Base-by-base conservation (phyloP, 2,888 invertebrate genomes). In the Drosophila basisetae region DNA sequence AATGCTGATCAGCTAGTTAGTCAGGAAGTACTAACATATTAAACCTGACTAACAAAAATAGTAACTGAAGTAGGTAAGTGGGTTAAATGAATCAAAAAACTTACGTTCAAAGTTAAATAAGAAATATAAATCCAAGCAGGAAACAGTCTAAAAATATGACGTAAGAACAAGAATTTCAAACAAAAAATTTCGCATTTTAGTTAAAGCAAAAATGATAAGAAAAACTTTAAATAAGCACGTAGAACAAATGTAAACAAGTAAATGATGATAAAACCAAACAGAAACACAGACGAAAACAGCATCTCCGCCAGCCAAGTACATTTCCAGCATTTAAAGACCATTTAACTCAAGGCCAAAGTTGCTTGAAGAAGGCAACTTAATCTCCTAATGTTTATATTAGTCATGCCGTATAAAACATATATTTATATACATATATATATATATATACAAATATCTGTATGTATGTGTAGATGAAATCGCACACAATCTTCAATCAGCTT, bases 401-500 rank as follows among this genome's bases (percentile, higher is more conserved):
- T 47, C 66, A 67, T 37, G 41, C 47, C 53, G 31, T 66, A 37
- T 50, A 55, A 78, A 75, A 73, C 67, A 76, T 16, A 6, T 16
- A 13, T 3, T 1, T 4, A 47, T 1, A 43, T 16, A 25, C 4
- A 25, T 3, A 47, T 25, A 7, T 2, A 47, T 4, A 13, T 13
- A 22, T 47, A 22, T 13, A 22, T n/a, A 0, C 4, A 1, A 11
- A 7, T 22, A 16, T 25, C 2, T 25, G 9, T 25, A 7, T 4
- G 2, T 11, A 11, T 22, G 2, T 43, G 11, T 6, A 43, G 4
- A 16, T 25, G 22, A 78, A 90, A 81, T 84, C 85, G 78, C 86
- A 85, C 72, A 55, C 18, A 89, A 83, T 80, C 77, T 85, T 88
- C 70, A 71, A 80, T 78, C 78, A 87, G 84, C 84, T 87, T 90